Conservation (phyloP, 2,113 vertebrate genomes). For the Austrofundulus limnaeus region DNA sequence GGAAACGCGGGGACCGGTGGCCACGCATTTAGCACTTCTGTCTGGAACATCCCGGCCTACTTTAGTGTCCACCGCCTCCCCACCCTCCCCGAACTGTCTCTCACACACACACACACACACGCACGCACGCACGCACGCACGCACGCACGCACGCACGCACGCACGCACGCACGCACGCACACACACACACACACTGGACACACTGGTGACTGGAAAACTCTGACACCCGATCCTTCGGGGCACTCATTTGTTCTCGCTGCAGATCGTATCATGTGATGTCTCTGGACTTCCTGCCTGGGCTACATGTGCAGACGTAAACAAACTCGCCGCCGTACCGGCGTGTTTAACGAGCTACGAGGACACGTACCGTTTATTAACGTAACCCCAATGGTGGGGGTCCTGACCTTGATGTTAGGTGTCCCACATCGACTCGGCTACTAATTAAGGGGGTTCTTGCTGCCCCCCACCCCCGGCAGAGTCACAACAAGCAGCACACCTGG, state of each 20-base stretch:
- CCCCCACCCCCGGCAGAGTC: too few species aligned
- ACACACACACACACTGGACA: constrained; percentile 13
- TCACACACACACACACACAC: constrained; percentile 29
- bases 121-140: constrained; percentile 20
- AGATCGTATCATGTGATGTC: constrained; percentile 59
- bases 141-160: constrained; percentile 35
- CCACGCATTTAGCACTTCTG: constrained; percentile 76
- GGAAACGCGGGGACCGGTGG: constrained; percentile 79
- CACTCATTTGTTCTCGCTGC: constrained; percentile 51
- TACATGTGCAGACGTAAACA: constrained; percentile 10
- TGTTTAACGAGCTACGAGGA: too few species aligned
- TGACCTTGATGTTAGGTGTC: too few species aligned
- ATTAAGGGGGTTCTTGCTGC: constrained; percentile 22
- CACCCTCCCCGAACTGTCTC: constrained; percentile 35
- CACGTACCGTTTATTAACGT: too few species aligned
- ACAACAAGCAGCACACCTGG: neutral
- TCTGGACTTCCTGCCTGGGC: constrained; percentile 27
- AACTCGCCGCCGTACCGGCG: neutral
- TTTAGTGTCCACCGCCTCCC: constrained; percentile 61
- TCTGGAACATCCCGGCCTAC: constrained; percentile 83
- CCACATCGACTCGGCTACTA: too few species aligned
- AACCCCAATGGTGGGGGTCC: too few species aligned
- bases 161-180: too few species aligned
- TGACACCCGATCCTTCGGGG: constrained; percentile 60
- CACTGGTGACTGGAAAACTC: constrained; percentile 66